These are phyloP conservation scores for Tinea semifulvella DNA, from an alignment of 2,888 invertebrate genomes.

Conservation along the genomic window DNA sequence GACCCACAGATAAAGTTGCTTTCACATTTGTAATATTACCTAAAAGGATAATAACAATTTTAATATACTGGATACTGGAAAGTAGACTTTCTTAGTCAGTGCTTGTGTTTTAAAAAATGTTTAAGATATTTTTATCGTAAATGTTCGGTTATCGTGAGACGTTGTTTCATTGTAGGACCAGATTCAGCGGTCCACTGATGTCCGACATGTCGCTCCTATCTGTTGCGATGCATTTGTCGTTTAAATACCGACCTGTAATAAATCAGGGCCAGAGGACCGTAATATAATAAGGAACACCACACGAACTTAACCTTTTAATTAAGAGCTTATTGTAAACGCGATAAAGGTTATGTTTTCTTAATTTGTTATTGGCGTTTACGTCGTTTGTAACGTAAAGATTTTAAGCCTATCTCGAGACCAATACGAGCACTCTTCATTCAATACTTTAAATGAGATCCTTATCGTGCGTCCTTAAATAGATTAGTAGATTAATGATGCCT, in stretches of 20 bases:
- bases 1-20: too few species aligned
- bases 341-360: slow-evolving; percentile 20
- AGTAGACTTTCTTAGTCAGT: too few species aligned
- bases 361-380: slow-evolving; percentile 17
- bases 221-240: slow-evolving; percentile 67
- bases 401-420: slow-evolving; percentile 64
- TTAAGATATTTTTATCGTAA: too few species aligned
- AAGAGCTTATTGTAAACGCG: slow-evolving; percentile 15
- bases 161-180: slow-evolving; percentile 23
- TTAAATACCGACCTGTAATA: slow-evolving; percentile 67
- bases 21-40: too few species aligned
- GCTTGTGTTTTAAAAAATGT: too few species aligned
- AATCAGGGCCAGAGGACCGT: slow-evolving; percentile 44
- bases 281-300: slow-evolving; percentile 26
- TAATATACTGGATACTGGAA: too few species aligned
- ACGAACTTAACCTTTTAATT: slow-evolving; percentile 18
- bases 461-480: slow-evolving; percentile 65
- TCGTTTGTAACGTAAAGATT: slow-evolving; percentile 30
- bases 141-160: slow-evolving; percentile 9
- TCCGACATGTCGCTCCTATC: slow-evolving; percentile 66
- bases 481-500: slow-evolving; percentile 67
- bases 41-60: too few species aligned
- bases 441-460: slow-evolving; percentile 68
- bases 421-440: slow-evolving; percentile 66
- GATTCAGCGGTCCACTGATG: slow-evolving; percentile 63